A percentile compares a stretch with the other conserved stretches of the same genome.
These are phyloP conservation scores for Lycia hirtaria DNA, from an alignment of 2,888 invertebrate genomes.

Conservation along the genomic window DNA sequence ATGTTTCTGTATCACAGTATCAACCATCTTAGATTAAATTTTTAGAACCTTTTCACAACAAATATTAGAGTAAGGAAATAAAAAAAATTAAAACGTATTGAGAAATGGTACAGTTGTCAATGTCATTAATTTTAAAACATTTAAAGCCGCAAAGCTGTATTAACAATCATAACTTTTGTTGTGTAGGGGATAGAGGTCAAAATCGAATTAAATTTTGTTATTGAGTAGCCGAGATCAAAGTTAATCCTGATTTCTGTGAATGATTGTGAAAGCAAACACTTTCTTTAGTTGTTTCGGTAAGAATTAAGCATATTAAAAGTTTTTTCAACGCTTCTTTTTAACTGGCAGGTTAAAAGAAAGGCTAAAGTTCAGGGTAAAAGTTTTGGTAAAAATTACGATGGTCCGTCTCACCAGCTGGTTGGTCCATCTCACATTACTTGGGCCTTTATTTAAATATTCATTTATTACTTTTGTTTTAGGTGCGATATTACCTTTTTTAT, in stretches of 20 bases:
- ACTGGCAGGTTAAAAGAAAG: no score
- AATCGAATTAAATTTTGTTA: constrained; percentile 22
- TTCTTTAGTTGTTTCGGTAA: constrained; percentile 46
- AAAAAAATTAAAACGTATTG: background rate
- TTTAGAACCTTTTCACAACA: constrained; percentile 15
- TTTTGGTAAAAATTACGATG: no score
- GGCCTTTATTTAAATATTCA: no score
- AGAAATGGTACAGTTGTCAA: background rate
- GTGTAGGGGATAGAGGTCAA: constrained; percentile 37
- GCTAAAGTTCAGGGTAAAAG: background rate
- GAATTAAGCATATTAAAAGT: no score
- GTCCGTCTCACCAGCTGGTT: no score
- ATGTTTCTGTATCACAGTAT: no score
- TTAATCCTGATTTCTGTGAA: constrained; percentile 60
- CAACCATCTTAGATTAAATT: no score
- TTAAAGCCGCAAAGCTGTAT: background rate
- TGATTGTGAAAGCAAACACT: constrained; percentile 66
- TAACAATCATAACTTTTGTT: constrained; percentile 38
- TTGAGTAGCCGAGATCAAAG: constrained; percentile 8
- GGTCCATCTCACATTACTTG: no score
- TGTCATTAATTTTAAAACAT: constrained; percentile 4
- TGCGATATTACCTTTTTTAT: no score
- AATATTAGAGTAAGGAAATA: background rate
- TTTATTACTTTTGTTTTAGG: no score
- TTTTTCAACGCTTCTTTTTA: no score